phyloP scores from a whole-genome alignment of 2,113 vertebrate genomes.

The Archilochus colubris region DNA sequence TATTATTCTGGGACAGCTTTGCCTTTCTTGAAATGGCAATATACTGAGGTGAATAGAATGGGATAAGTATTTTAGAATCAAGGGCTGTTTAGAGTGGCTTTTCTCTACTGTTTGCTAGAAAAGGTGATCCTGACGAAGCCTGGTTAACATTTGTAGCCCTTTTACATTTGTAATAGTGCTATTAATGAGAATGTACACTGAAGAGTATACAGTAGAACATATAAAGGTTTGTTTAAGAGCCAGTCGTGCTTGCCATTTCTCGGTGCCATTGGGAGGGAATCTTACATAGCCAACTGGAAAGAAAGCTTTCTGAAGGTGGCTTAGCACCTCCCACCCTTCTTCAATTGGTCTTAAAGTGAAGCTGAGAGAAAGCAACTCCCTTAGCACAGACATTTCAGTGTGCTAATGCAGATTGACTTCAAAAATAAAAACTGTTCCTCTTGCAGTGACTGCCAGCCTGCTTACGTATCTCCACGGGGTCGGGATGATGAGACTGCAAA shows the following conservation, averaged over 20 bases:
- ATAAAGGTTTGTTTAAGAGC: background rate
- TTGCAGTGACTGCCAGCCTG: conserved; percentile 88
- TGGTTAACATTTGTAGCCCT: background rate
- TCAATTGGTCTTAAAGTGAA: background rate
- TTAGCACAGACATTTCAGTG: background rate
- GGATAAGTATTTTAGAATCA: background rate
- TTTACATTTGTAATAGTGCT: background rate
- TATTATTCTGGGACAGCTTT: background rate
- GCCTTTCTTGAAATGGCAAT: background rate
- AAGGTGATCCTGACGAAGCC: background rate
- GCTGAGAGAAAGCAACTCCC: background rate
- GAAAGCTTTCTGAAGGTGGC: background rate
- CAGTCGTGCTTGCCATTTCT: background rate
- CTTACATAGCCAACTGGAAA: background rate
- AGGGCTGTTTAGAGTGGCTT: background rate
- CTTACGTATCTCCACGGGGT: conserved; percentile 85
- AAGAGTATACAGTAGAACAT: background rate
- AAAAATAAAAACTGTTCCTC: background rate
- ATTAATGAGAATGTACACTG: background rate
- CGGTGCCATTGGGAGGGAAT: background rate
- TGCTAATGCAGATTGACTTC: background rate
- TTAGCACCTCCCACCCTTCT: background rate
- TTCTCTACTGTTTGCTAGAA: background rate
- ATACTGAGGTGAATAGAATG: background rate
- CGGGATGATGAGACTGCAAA: conserved; percentile 84